Evolutionary conservation across 2,113 vertebrate species (phyloP), one percentile per base, ranked within the genome.

Genomic region (Melanerpes formicivorus): DNA sequence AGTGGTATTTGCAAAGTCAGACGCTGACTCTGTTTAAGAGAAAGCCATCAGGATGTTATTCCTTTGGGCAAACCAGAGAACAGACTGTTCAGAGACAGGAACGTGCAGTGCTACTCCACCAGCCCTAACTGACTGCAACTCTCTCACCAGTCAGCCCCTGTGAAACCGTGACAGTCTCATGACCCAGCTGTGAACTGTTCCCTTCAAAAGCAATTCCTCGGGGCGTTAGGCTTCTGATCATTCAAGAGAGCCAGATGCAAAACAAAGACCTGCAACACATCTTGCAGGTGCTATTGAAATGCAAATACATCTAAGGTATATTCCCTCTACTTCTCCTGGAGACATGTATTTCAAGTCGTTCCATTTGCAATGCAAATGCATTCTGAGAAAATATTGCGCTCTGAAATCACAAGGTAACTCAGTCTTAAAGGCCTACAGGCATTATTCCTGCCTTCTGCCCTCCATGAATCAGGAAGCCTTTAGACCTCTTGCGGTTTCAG

Each of bases 261-360:
- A 87, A 59, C 94, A 34, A 87, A 91, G 81, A 94, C 70, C 85
- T 84, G 54, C 69, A 69, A n/a, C 19, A 60, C 34, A 46, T 83
- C 88, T 66, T 94, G 88, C 79, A 90, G 87, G 79, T 94, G 84
- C 91, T 93, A 96, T 65, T 94, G 93, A 96, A 93, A 96, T 95
- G 83, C 80, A 93, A 94, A 96, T 90, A 62, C 10, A 40, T 11
- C 54, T 34, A 91, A 96, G 76, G 85, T 93, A 84, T 84, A 91
- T 46, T 87, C 65, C 80, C 90, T 55, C 71, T 82, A 17, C 72
- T 95, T 78, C 72, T 90, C 65, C 89, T 5, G 5, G 48, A 83
- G 66, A 90, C 48, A 83, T 44, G 16, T 77, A 94, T 85, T 89
- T 93, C 90, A 95, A 90, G 52, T 37, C 2, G 4, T 26, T 95